Evolutionary conservation across 2,113 vertebrate genomes (phyloP).

Genomic region (Notiomystis cincta): DNA sequence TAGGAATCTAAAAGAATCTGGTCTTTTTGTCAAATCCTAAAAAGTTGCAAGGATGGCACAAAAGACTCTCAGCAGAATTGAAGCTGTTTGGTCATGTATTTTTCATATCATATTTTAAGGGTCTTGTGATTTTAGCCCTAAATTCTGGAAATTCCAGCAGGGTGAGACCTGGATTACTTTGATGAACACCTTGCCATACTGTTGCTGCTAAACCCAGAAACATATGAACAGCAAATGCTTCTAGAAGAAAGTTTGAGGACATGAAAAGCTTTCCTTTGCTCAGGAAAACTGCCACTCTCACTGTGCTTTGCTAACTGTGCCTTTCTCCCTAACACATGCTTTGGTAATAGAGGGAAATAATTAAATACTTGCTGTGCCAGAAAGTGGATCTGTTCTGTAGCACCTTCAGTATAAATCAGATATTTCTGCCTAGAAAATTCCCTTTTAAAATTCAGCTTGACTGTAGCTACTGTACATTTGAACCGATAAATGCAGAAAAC

Average conservation of each 20-base stretch:
- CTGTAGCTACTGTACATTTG: not conserved
- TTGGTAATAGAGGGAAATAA: not conserved
- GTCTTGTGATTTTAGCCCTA: not conserved
- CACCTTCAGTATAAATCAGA: not conserved
- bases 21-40: not conserved
- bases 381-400: not conserved
- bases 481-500: not conserved
- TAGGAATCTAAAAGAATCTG: not conserved
- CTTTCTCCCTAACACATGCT: not conserved
- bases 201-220: not conserved
- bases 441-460: not conserved
- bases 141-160: not conserved
- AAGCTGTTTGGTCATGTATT: not conserved
- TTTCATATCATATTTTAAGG: not conserved
- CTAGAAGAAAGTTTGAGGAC: not conserved
- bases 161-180: not conserved
- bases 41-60: not conserved
- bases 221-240: not conserved
- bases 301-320: not conserved
- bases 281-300: not conserved
- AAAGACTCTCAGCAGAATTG: not conserved
- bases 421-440: not conserved
- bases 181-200: not conserved
- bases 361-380: not conserved
- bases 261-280: not conserved